phyloP scores from a whole-genome alignment of 2,113 vertebrate genomes.

The Tragulus kanchil region DNA sequence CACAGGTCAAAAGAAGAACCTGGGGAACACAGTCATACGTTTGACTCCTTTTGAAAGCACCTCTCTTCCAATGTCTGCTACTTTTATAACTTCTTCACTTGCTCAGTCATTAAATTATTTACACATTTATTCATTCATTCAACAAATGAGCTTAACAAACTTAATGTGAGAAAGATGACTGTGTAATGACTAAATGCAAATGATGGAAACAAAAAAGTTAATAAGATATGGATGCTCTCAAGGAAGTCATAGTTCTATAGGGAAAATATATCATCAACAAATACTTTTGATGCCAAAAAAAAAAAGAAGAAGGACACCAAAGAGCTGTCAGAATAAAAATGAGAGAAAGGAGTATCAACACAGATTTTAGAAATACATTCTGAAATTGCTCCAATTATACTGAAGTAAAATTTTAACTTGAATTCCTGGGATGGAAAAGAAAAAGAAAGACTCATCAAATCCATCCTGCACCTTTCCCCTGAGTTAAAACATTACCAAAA shows the following conservation, averaged over 20 bases:
- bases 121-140: not conserved
- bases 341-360: not conserved
- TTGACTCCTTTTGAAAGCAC: not conserved
- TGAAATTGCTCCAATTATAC: not conserved
- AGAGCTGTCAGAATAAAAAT: not conserved
- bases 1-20: not conserved
- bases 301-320: not conserved
- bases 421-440: not conserved
- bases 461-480: not conserved
- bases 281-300: not conserved
- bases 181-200: not conserved
- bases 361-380: slow-evolving; percentile 40
- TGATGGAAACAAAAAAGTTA: not conserved
- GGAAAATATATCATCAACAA: not conserved
- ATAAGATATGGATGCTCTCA: not conserved
- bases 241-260: not conserved
- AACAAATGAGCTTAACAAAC: not conserved
- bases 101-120: not conserved
- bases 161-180: not conserved
- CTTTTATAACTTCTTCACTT: not conserved
- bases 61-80: not conserved
- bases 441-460: not conserved
- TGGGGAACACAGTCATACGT: accelerated
- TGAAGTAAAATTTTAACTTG: slow-evolving; percentile 26
- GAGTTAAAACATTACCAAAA: not conserved